phyloP scores from a whole-genome alignment of 2,113 vertebrate genomes.

The Alethe diademata region DNA sequence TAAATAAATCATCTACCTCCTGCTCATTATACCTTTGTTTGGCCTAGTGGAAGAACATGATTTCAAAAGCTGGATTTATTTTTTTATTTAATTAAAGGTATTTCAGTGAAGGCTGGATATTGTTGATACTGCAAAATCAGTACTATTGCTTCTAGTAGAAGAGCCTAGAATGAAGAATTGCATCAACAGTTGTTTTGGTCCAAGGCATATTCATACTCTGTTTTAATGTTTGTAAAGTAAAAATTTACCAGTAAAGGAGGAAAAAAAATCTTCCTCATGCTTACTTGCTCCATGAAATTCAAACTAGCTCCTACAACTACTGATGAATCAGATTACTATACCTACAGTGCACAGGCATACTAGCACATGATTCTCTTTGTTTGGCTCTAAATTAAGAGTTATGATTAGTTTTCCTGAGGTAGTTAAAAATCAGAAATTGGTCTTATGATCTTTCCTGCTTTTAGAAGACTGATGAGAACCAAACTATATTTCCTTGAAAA shows the following conservation, averaged over 20 bases:
- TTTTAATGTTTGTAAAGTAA: neutral
- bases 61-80: neutral
- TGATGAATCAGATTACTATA: neutral
- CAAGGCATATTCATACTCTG: neutral
- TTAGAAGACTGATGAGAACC: neutral
- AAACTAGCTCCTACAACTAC: neutral
- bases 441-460: neutral
- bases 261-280: neutral
- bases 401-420: neutral
- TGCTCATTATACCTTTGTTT: neutral
- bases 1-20: neutral
- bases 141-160: neutral
- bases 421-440: neutral
- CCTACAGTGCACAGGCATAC: neutral
- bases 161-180: neutral
- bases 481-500: neutral
- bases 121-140: neutral
- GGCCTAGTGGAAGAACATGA: neutral
- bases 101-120: neutral
- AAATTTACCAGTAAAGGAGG: neutral
- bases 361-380: neutral
- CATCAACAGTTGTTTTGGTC: neutral
- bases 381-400: neutral
- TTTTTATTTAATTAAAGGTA: neutral
- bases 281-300: neutral